Conservation (phyloP, 2,888 invertebrate genomes). For the Steromphala cineraria region DNA sequence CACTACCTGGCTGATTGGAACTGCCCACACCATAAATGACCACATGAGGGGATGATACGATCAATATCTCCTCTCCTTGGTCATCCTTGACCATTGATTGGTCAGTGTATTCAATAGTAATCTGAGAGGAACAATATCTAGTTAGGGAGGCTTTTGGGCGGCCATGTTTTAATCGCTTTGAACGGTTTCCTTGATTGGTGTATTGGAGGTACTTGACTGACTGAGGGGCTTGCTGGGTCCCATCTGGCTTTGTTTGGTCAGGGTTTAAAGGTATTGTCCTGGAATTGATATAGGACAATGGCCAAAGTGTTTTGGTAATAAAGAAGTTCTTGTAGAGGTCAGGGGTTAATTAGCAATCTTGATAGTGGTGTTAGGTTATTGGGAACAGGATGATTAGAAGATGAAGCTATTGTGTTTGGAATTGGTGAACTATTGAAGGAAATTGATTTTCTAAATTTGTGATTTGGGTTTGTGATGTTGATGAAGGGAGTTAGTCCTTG, state of each 20-base stretch:
- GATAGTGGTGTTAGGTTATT: no score
- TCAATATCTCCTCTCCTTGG: not conserved
- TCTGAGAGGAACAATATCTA: not conserved
- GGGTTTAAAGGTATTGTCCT: not conserved
- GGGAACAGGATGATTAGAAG: no score
- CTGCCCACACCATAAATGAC: not conserved
- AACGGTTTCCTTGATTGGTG: not conserved
- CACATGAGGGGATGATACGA: not conserved
- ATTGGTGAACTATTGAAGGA: no score
- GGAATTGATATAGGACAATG: no score
- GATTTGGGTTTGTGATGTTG: no score
- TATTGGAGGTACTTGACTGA: not conserved
- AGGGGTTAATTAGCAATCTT: no score
- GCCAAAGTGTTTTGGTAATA: no score
- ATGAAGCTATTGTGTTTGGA: no score
- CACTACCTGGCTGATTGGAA: not conserved
- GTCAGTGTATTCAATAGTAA: not conserved
- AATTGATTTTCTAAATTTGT: no score
- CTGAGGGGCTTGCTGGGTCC: not conserved
- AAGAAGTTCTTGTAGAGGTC: no score
- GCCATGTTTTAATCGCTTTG: not conserved
- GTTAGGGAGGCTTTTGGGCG: not conserved
- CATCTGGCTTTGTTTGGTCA: not conserved
- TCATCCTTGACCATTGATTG: slow-evolving; percentile 1
- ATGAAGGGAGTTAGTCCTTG: no score